phyloP scores from a whole-genome alignment of 2,888 invertebrate genomes.

The Proisotoma minuta region DNA sequence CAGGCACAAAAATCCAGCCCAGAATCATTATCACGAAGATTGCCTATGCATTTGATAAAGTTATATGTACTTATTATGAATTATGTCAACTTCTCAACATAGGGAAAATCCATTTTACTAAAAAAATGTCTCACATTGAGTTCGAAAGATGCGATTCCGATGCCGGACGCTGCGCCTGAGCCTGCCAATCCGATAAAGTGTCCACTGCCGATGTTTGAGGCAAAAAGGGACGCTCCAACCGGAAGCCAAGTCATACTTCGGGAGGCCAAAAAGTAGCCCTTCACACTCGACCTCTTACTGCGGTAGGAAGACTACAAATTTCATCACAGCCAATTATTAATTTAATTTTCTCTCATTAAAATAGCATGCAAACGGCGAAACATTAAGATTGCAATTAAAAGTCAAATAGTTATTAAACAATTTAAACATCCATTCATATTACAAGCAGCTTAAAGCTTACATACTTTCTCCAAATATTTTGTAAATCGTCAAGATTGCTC shows the following conservation, averaged over 20 bases:
- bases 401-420: too few relatives aligned
- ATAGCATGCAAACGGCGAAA: too few relatives aligned
- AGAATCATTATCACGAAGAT: conserved; percentile 54
- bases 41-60: conserved; percentile 52
- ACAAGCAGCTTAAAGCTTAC: too few relatives aligned
- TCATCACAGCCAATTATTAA: neutral
- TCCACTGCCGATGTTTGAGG: conserved; percentile 55
- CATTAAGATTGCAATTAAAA: too few relatives aligned
- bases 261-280: conserved; percentile 54
- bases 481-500: too few relatives aligned
- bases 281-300: conserved; percentile 47
- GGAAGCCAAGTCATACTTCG: conserved; percentile 55
- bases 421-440: too few relatives aligned
- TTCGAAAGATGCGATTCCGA: conserved; percentile 55
- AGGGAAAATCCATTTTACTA: neutral
- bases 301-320: conserved; percentile 47
- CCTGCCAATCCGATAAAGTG: conserved; percentile 56
- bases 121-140: conserved; percentile 53
- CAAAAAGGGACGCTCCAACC: conserved; percentile 55
- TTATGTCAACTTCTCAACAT: too few relatives aligned
- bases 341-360: too few relatives aligned
- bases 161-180: conserved; percentile 53
- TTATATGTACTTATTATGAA: too few relatives aligned
- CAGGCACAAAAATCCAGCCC: conserved; percentile 56
- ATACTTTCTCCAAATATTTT: too few relatives aligned